Base-by-base conservation (phyloP, 1,140 invertebrate genomes). In the Physella acuta region DNA sequence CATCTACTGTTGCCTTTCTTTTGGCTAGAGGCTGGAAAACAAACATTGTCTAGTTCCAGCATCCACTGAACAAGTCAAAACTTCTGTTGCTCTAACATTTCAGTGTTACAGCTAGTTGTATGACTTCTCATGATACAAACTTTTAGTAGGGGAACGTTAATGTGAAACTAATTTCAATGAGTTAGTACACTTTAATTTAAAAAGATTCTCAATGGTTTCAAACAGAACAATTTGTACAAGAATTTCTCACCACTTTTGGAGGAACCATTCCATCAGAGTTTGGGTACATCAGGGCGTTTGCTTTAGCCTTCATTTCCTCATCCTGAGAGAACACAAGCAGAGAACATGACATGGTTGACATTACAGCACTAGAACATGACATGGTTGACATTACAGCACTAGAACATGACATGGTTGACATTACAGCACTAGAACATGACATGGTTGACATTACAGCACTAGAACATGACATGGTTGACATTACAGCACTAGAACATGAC, bases 201-300 rank as follows among this genome's bases (percentile, higher is more conserved):
- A 44, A 44, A 44, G 20, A 44, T 44, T 44, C 39, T 20, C 20
- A 44, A 44, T 11, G 20, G 8, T 44, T 44, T n/a, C n/a, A n/a
- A n/a, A n/a, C n/a, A n/a, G n/a, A n/a, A n/a, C n/a, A n/a, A n/a
- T n/a, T n/a, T n/a, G n/a, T n/a, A n/a, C n/a, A n/a, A n/a, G n/a
- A n/a, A n/a, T 8, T 53, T 56, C 77, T 74, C 49, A 76, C 70
- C 37, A 53, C 39, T 1, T 61, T 67, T 17, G 80, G 79, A 11
- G 80, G 80, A 39, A 58, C 76, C 79, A 80, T 80, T 24, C 74
- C 75, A 34, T 77, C 78, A 17, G 71, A 66, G n/a, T 76, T 67
- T 24, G 79, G 79, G 39, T 76, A 79, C 79, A 82, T 79, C 51
- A 82, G 56, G 49, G 68, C 68, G 34, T 77, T 78, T 14, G 80